These are phyloP conservation scores for Sympetrum striolatum DNA, from an alignment of 2,888 invertebrate genomes.

Conservation along the genomic window DNA sequence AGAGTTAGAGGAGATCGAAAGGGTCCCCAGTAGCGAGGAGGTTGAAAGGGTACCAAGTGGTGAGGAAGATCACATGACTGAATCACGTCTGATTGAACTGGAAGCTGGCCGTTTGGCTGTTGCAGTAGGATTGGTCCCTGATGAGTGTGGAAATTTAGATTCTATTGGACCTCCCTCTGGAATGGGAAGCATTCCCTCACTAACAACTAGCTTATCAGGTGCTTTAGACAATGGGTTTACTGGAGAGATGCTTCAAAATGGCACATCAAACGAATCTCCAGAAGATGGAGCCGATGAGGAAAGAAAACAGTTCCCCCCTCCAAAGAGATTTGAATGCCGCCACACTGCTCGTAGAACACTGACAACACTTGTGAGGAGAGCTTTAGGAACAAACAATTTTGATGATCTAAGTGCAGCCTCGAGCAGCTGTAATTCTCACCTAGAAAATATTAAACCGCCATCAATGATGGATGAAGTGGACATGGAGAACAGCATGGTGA, in stretches of 20 bases:
- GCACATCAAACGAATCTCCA: neutral
- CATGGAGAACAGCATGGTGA: conserved; percentile 82
- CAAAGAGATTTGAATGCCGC: conserved; percentile 51
- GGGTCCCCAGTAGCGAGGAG: conserved; percentile 18
- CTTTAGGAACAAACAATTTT: conserved; percentile 63
- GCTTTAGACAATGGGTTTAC: conserved; percentile 30
- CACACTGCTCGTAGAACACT: conserved; percentile 64
- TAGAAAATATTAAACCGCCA: conserved; percentile 84
- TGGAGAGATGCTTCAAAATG: conserved; percentile 25
- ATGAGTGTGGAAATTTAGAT: conserved; percentile 67
- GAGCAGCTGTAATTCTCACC: conserved; percentile 68
- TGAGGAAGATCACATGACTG: conserved; percentile 57
- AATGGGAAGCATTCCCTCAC: conserved; percentile 72
- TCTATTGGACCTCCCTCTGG: conserved; percentile 79
- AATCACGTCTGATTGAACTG: conserved; percentile 74
- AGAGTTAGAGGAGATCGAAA: conserved; percentile 24
- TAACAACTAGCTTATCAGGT: conserved; percentile 60
- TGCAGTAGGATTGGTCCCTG: conserved; percentile 5
- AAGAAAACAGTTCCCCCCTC: conserved; percentile 24
- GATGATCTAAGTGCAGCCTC: conserved; percentile 62
- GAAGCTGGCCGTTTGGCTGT: conserved; percentile 73
- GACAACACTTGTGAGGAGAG: conserved; percentile 75
- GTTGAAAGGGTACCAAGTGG: conserved; percentile 26
- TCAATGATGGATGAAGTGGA: conserved; percentile 78
- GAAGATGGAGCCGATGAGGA: conserved; percentile 22